Base-by-base conservation (phyloP, 2,888 invertebrate genomes). In the Agrotis ipsilon region DNA sequence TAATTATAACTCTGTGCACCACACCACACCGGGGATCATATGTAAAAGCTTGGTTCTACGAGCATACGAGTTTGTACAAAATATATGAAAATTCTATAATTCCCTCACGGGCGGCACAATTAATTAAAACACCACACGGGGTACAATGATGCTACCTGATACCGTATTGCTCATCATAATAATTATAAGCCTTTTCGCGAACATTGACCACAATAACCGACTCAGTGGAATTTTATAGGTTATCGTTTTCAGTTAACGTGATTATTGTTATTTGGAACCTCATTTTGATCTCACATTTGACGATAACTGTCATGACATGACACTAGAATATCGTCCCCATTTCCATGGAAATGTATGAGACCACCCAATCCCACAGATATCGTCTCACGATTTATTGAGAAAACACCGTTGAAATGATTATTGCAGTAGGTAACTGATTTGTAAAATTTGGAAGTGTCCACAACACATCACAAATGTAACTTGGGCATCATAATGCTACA, bases 91-190 rank as follows among this genome's bases (percentile, higher is more conserved):
- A 74, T 78, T 51, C 21, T 51, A 61, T 57, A 57, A 61, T 58
- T 46, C 43, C 48, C 46, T 21, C 19, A 51, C 39, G 79, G 14
- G 32, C 27, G 32, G 7, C 19, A 45, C 24, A 78, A 46, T 73
- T 78, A 71, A 73, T 73, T 78, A 70, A 59, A 55, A 32, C 13
- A 43, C 48, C 72, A 70, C 71, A 48, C 16, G 48, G 13, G n/a
- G 32, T 78, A 14, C 43, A 70, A 71, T 78, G 13, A 70, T 60
- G 49, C 11, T 49, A 71, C 45, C 46, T 71, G 16, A 60, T 72
- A 51, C 48, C 43, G 4, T 9, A n/a, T 14, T 55, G 54, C 18
- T 24, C 78, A 77, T 45, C 24, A 45, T 70, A 45, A 59, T 59
- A 59, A 43, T 54, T 18, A 16, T 58, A 39, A 19, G 13, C 16